Conservation (phyloP, 2,113 vertebrate species). For the Nothocercus nigrocapillus region DNA sequence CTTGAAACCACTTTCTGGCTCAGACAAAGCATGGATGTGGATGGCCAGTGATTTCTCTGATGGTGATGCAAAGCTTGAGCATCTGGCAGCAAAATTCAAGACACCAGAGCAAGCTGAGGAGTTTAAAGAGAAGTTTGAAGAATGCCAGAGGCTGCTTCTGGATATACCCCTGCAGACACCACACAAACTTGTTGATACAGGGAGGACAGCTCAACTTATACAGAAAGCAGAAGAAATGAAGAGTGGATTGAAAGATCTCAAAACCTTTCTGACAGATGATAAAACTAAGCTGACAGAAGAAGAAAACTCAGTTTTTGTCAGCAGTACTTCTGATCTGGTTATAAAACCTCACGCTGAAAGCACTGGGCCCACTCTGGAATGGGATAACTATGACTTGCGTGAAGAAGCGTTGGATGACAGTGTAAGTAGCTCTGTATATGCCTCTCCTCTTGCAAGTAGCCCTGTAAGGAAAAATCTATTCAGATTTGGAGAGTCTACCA, state of each 20-base stretch:
- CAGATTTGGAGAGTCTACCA: slow-evolving; percentile 93
- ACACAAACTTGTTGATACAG: slow-evolving; percentile 94
- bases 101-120: slow-evolving; percentile 91
- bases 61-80: slow-evolving; percentile 90
- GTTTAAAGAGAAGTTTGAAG: slow-evolving; percentile 96
- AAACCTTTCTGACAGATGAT: slow-evolving; percentile 90
- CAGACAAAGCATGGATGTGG: slow-evolving; percentile 97
- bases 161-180: slow-evolving; percentile 97
- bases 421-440: slow-evolving; percentile 85
- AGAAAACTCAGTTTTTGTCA: slow-evolving; percentile 63
- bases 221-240: slow-evolving; percentile 99
- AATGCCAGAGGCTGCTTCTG: slow-evolving; percentile 90
- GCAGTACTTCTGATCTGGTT: slow-evolving; percentile 68
- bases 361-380: slow-evolving; percentile 88
- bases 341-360: slow-evolving; percentile 82
- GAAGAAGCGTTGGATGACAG: slow-evolving; percentile 88
- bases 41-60: slow-evolving; percentile 95
- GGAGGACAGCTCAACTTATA: slow-evolving; percentile 92
- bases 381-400: slow-evolving; percentile 92
- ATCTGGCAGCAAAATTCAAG: slow-evolving; percentile 96
- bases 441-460: slow-evolving; percentile 86
- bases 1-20: slow-evolving; percentile 91
- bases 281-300: slow-evolving; percentile 85
- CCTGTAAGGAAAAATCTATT: slow-evolving; percentile 92
- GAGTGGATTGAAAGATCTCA: slow-evolving; percentile 94